Percentiles rank a stretch among this genome's conserved stretches.
Evolutionary conservation across 1,140 invertebrate species (phyloP).

Genomic region (Nasonia vitripennis): DNA sequence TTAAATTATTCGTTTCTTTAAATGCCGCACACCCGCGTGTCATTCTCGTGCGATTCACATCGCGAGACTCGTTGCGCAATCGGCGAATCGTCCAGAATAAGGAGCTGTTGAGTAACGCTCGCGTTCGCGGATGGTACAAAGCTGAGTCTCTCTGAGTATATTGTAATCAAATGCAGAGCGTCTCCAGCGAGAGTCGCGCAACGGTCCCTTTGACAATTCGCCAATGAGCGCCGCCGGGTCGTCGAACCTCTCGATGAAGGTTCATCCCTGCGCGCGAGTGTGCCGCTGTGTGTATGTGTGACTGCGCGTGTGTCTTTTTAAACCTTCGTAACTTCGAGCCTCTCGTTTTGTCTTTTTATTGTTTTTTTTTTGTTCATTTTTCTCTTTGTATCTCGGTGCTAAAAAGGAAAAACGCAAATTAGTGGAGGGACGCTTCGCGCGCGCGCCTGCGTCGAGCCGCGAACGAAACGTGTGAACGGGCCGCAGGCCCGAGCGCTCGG

Average conservation of each 20-base stretch:
- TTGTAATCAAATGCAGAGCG: not conserved
- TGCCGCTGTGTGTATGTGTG: not conserved
- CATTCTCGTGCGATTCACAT: not conserved
- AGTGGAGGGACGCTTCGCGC: slow-evolving; percentile 53
- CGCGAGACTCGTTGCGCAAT: not conserved
- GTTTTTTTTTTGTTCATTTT: not conserved
- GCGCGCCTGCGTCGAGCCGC: slow-evolving; percentile 51
- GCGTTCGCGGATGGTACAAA: not conserved
- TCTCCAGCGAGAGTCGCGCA: not conserved
- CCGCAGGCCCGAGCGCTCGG: slow-evolving; percentile 48
- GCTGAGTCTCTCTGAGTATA: not conserved
- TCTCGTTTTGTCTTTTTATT: not conserved
- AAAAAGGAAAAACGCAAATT: slow-evolving; percentile 65
- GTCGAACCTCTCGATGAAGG: not conserved
- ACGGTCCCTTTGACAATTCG: not conserved
- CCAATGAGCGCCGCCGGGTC: not conserved
- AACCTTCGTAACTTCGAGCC: slow-evolving; percentile 11
- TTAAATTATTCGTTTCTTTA: not conserved
- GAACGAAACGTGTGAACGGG: slow-evolving; percentile 5
- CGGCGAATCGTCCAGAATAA: not conserved
- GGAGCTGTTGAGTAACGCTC: not conserved
- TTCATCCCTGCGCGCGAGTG: not conserved
- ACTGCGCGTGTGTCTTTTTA: not conserved
- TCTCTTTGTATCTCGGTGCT: slow-evolving; percentile 45
- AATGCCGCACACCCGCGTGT: slow-evolving; percentile 16